A percentile compares a stretch with the other conserved stretches of the same genome.
Conservation (phyloP, 2,113 vertebrate genomes). For the Aldabrachelys gigantea region DNA sequence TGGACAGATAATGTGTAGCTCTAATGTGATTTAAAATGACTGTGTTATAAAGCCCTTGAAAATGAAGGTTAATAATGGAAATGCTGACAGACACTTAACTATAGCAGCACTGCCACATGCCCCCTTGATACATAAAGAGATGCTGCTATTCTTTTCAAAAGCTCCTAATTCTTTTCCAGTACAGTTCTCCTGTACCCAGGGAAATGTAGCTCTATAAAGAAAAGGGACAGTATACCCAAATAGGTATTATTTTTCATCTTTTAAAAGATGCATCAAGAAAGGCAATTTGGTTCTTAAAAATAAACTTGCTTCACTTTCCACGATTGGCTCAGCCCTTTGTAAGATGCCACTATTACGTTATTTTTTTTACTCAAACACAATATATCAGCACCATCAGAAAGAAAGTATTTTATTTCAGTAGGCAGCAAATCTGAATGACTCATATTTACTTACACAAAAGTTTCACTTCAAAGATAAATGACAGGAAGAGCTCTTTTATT, state of each 20-base stretch:
- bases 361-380: conserved; percentile 8
- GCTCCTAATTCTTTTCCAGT: conserved; percentile 25
- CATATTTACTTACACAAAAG: conserved; percentile 49
- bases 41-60: conserved; percentile 7
- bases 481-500: conserved; percentile 23
- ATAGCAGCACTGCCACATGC: not conserved
- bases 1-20: not conserved
- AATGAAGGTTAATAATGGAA: conserved; percentile 15
- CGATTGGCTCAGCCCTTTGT: conserved; percentile 5
- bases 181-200: not conserved
- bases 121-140: conserved; percentile 7
- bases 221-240: not conserved
- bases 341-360: conserved; percentile 14
- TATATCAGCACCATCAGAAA: conserved; percentile 18
- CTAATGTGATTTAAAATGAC: not conserved
- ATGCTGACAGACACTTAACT: not conserved
- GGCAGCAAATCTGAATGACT: not conserved
- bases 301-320: not conserved
- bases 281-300: not conserved
- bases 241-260: conserved; percentile 32
- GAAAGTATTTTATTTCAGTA: conserved; percentile 31
- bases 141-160: conserved; percentile 3
- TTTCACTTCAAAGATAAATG: conserved; percentile 47
- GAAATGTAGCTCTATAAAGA: not conserved
- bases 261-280: conserved; percentile 21